Percentiles rank a stretch among this genome's conserved stretches.
These are phyloP conservation scores for Manis crassicaudata DNA, from an alignment of 2,797 vertebrate species.

Conservation along the genomic window DNA sequence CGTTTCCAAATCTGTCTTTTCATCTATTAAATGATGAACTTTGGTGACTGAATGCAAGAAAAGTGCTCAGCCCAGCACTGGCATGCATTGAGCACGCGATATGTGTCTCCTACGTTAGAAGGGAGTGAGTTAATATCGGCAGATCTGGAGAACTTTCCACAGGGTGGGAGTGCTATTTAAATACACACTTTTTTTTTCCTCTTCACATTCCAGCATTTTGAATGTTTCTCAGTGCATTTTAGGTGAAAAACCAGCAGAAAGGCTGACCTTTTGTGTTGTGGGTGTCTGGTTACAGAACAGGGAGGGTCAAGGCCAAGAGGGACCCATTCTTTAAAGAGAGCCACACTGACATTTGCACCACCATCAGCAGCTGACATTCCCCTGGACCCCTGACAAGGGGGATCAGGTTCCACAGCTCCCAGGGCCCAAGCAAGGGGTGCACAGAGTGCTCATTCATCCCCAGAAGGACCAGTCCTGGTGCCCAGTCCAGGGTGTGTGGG, in stretches of 20 bases:
- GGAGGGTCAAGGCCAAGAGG: not conserved
- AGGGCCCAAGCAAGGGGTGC: too few species aligned
- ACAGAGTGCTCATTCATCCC: not conserved
- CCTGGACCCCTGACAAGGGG: not conserved
- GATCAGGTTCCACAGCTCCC: not conserved
- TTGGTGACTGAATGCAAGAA: rapidly evolving
- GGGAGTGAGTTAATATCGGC: rapidly evolving
- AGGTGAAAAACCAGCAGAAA: not conserved
- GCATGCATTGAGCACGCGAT: rapidly evolving
- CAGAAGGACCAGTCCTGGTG: rapidly evolving
- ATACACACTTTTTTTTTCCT: not conserved
- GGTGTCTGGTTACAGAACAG: not conserved
- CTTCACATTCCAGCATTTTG: not conserved
- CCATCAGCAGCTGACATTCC: too few species aligned
- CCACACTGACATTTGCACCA: rapidly evolving
- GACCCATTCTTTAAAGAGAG: not conserved
- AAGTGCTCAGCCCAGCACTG: rapidly evolving
- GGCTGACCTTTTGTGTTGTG: not conserved
- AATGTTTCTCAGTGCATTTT: not conserved
- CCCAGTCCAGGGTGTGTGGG: rapidly evolving
- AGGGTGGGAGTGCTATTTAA: not conserved
- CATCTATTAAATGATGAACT: rapidly evolving
- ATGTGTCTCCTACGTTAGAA: rapidly evolving
- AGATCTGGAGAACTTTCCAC: not conserved
- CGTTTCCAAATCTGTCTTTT: not conserved